phyloP scores from a whole-genome alignment of 2,888 invertebrate species.

The Rapana venosa region DNA sequence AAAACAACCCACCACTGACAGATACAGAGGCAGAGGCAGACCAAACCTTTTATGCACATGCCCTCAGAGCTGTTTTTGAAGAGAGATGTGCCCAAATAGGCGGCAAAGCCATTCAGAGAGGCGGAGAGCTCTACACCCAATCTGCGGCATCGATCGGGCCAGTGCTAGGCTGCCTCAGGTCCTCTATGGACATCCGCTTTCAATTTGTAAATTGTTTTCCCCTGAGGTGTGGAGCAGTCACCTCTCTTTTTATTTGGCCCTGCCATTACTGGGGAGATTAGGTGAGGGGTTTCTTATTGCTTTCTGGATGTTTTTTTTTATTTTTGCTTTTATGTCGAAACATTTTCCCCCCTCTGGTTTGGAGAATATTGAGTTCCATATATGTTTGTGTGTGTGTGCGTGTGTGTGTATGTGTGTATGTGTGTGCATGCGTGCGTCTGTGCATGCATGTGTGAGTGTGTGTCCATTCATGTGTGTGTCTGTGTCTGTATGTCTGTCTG shows the following conservation, averaged over 20 bases:
- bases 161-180: background rate
- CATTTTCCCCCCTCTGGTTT: background rate
- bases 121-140: slow-evolving; percentile 34
- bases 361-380: background rate
- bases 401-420: slow-evolving; percentile 29
- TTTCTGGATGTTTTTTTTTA: background rate
- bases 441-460: slow-evolving; percentile 29
- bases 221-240: slow-evolving; percentile 14
- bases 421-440: slow-evolving; percentile 25
- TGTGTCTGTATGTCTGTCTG: background rate
- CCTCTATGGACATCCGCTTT: slow-evolving; percentile 38
- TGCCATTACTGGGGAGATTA: background rate
- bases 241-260: slow-evolving; percentile 24
- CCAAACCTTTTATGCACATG: too few species aligned
- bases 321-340: background rate
- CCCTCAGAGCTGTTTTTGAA: background rate
- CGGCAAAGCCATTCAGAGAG: slow-evolving; percentile 25
- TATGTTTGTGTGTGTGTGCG: background rate
- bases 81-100: slow-evolving; percentile 11
- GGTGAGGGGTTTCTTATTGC: background rate
- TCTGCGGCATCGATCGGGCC: slow-evolving; percentile 25
- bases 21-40: background rate
- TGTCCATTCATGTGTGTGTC: background rate
- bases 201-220: slow-evolving; percentile 45
- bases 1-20: background rate